These are phyloP conservation scores for Hirtodrosophila confusa DNA, from an alignment of 2,888 invertebrate species.

Conservation along the genomic window DNA sequence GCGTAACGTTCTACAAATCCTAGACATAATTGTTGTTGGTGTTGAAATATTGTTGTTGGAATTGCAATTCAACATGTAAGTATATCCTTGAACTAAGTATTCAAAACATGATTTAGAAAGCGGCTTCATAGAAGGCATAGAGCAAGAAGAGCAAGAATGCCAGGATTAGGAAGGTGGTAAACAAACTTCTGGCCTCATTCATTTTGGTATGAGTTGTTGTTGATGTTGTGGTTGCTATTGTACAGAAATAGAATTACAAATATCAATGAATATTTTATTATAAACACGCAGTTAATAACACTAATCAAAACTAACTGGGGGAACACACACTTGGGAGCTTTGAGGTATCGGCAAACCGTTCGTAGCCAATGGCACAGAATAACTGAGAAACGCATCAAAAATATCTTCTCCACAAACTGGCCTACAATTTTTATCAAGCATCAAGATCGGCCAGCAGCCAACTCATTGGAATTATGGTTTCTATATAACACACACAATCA, in stretches of 20 bases:
- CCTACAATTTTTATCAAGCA: conserved; percentile 47
- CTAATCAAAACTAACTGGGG: too few relatives aligned
- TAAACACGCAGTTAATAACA: conserved; percentile 1
- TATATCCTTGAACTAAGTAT: conserved; percentile 63
- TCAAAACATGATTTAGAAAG: conserved; percentile 69
- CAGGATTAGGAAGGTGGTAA: conserved; percentile 89
- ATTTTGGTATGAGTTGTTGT: conserved; percentile 68
- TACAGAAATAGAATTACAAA: conserved; percentile 28
- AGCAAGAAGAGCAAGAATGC: conserved; percentile 88
- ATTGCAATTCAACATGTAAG: conserved; percentile 73
- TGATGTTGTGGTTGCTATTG: conserved; percentile 45
- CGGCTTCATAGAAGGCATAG: conserved; percentile 89
- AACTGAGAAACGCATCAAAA: conserved; percentile 79
- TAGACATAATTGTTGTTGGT: conserved; percentile 48
- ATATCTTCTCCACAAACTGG: conserved; percentile 78
- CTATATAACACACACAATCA: conserved; percentile 18
- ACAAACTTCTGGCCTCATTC: conserved; percentile 88
- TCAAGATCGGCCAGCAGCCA: conserved; percentile 51
- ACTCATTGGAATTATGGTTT: conserved; percentile 66
- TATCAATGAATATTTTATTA: conserved; percentile 12
- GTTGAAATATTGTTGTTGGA: conserved; percentile 41
- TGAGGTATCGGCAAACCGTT: conserved; percentile 75
- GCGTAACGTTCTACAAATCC: conserved; percentile 65
- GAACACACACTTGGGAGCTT: conserved; percentile 49
- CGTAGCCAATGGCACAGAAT: conserved; percentile 82